phyloP scores from a whole-genome alignment of 2,797 vertebrate genomes.

The Hozukius guyotensis region DNA sequence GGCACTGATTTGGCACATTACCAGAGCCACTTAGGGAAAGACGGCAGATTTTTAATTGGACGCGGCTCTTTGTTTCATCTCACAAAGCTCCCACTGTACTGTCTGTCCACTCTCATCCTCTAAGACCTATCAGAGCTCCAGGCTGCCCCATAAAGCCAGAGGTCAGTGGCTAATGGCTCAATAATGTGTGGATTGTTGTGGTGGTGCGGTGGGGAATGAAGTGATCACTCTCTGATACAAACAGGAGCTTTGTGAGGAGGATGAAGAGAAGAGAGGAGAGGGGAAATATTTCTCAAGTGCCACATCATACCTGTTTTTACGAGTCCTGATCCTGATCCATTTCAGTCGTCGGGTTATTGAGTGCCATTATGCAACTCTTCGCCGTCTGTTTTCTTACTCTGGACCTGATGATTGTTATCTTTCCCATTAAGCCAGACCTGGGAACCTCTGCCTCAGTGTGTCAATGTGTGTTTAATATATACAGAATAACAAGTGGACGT shows the following conservation, averaged over 20 bases:
- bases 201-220: conserved; percentile 32
- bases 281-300: background rate
- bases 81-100: conserved; percentile 71
- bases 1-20: conserved; percentile 27
- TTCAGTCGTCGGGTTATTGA: conserved; percentile 29
- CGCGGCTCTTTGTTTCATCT: conserved; percentile 65
- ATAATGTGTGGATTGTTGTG: conserved; percentile 74
- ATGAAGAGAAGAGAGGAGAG: background rate
- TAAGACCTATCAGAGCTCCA: conserved; percentile 37
- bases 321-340: conserved; percentile 13
- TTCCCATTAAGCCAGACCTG: conserved; percentile 31
- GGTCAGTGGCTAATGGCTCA: conserved; percentile 68
- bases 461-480: background rate
- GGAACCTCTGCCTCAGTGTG: background rate
- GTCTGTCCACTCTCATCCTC: conserved; percentile 46
- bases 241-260: conserved; percentile 55
- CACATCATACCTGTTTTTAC: conserved; percentile 29
- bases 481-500: conserved; percentile 30
- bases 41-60: conserved; percentile 65
- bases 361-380: conserved; percentile 40
- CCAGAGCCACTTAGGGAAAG: conserved; percentile 14
- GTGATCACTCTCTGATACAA: conserved; percentile 38
- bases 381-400: conserved; percentile 47
- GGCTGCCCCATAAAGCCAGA: conserved; percentile 50
- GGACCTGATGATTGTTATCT: conserved; percentile 43